phyloP scores from a whole-genome alignment of 2,113 vertebrate genomes.

The Hyaena hyaena region DNA sequence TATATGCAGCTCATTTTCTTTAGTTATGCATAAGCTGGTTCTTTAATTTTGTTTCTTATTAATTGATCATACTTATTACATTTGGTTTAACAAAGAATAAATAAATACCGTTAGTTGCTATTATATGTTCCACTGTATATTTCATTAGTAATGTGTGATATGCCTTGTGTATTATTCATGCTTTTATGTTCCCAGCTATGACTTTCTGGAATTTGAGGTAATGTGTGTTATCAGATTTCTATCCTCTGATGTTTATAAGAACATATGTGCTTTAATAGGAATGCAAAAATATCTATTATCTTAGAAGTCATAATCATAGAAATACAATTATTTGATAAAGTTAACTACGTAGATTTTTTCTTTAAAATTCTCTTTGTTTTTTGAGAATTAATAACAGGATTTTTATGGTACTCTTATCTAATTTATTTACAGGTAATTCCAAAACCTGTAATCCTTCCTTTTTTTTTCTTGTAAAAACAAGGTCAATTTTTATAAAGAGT shows the following conservation, averaged over 20 bases:
- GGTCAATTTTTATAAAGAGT: conserved; percentile 75
- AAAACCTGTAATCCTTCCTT: conserved; percentile 51
- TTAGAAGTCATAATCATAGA: background rate
- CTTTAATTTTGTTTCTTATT: background rate
- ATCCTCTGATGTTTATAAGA: background rate
- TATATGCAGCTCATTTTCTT: background rate
- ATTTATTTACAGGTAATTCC: conserved; percentile 73
- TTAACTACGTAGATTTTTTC: conserved; percentile 59
- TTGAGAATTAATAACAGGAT: conserved; percentile 74
- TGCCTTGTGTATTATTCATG: background rate
- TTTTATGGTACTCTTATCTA: conserved; percentile 72
- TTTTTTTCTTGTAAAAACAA: conserved; percentile 40
- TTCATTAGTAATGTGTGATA: background rate
- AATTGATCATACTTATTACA: background rate
- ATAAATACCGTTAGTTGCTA: background rate
- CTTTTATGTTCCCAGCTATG: background rate
- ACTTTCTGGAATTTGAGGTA: background rate
- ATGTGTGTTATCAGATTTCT: background rate
- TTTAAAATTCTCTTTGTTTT: conserved; percentile 71
- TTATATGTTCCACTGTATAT: background rate
- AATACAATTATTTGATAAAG: background rate
- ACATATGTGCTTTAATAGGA: background rate
- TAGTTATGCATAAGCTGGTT: background rate
- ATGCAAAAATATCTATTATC: background rate
- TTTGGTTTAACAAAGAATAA: background rate